These are phyloP conservation scores for Syritta pipiens DNA, from an alignment of 2,888 invertebrate species.

Conservation along the genomic window DNA sequence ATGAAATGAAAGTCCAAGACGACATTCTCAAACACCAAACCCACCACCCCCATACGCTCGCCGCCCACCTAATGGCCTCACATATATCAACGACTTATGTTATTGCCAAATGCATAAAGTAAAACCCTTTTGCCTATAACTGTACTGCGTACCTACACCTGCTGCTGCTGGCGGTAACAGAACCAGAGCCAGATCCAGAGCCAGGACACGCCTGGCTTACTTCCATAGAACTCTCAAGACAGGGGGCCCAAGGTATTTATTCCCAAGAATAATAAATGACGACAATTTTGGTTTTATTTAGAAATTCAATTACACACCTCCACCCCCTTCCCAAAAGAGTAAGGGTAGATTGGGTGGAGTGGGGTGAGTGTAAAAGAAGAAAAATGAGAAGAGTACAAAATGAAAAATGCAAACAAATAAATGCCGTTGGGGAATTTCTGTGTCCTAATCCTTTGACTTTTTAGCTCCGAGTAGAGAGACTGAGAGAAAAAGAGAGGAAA, in stretches of 20 bases:
- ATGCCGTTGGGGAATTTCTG: conserved; percentile 38
- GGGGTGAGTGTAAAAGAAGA: neutral
- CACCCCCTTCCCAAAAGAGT: neutral
- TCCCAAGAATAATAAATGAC: conserved; percentile 55
- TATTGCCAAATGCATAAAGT: conserved; percentile 53
- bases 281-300: conserved; percentile 60
- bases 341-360: neutral
- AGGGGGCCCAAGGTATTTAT: conserved; percentile 35
- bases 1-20: conserved; percentile 49
- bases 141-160: conserved; percentile 49
- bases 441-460: conserved; percentile 54
- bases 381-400: conserved; percentile 24
- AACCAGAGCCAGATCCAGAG: too few species aligned
- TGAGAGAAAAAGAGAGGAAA: too few species aligned
- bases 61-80: conserved; percentile 23
- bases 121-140: conserved; percentile 44
- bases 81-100: conserved; percentile 51
- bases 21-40: conserved; percentile 22
- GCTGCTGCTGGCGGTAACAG: conserved; percentile 40
- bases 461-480: too few species aligned
- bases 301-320: conserved; percentile 49
- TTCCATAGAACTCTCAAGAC: neutral
- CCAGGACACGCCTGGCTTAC: too few species aligned
- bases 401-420: conserved; percentile 57
- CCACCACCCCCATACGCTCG: neutral